phyloP scores from a whole-genome alignment of 2,797 vertebrate species.

The Rhinophrynus dorsalis region DNA sequence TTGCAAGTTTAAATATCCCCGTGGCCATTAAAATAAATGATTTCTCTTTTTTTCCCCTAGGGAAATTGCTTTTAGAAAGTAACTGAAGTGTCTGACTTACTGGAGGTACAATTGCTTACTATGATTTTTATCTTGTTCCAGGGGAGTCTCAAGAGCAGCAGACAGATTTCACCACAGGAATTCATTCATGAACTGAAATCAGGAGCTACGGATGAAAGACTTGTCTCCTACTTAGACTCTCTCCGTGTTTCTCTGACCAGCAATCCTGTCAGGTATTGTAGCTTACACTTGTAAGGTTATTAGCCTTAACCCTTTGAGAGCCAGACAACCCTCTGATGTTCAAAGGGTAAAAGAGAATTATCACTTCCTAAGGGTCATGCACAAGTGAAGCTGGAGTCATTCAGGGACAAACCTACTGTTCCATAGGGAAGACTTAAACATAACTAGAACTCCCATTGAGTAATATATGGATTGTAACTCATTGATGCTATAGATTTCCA shows the following conservation, averaged over 20 bases:
- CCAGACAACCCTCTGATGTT: too few relatives aligned
- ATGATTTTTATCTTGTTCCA: conserved; percentile 60
- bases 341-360: too few relatives aligned
- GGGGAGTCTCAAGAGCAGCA: conserved; percentile 84
- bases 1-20: not conserved
- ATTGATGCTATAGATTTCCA: too few relatives aligned
- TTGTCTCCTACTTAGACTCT: conserved; percentile 89
- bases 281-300: too few relatives aligned
- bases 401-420: too few relatives aligned
- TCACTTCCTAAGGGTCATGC: too few relatives aligned
- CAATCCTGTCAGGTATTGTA: conserved; percentile 93
- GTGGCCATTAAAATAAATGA: not conserved
- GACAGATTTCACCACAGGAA: conserved; percentile 90
- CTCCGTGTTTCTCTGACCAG: conserved; percentile 93
- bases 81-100: not conserved
- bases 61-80: not conserved
- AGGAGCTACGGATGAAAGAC: conserved; percentile 84
- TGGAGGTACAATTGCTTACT: conserved; percentile 10
- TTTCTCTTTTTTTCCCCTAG: not conserved
- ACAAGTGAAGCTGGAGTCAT: too few relatives aligned
- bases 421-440: too few relatives aligned
- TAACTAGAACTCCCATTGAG: too few relatives aligned
- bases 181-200: conserved; percentile 91
- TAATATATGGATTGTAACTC: too few relatives aligned
- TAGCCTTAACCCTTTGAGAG: too few relatives aligned